phyloP scores from a whole-genome alignment of 2,113 vertebrate species.

The Proterorhinus semilunaris region DNA sequence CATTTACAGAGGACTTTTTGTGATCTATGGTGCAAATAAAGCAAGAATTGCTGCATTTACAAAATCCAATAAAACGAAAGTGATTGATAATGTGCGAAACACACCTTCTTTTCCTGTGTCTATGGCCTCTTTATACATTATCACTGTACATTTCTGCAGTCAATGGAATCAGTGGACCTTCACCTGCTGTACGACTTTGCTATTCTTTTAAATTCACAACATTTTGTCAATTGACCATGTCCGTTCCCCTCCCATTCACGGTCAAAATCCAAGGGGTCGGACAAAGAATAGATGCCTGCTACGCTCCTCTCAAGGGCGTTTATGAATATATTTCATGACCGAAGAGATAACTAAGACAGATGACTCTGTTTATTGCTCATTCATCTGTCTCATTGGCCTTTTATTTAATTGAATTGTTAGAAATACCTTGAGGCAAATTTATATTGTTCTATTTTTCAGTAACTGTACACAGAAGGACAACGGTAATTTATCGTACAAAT shows the following conservation, averaged over 20 bases:
- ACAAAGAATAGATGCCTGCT: neutral
- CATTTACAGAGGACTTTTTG: neutral
- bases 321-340: constrained; percentile 2
- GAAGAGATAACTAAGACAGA: neutral
- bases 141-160: neutral
- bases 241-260: neutral
- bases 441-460: neutral
- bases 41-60: neutral
- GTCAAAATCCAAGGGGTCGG: neutral
- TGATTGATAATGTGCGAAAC: neutral
- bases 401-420: neutral
- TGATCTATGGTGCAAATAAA: neutral
- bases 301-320: constrained; percentile 18
- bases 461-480: neutral
- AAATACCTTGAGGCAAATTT: neutral
- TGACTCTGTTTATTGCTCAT: neutral
- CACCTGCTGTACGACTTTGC: neutral
- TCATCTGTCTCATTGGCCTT: neutral
- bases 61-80: neutral
- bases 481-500: neutral
- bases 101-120: neutral
- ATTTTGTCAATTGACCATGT: constrained; percentile 1
- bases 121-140: neutral
- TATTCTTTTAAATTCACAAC: neutral
- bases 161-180: neutral